phyloP scores from a whole-genome alignment of 2,113 vertebrate species.

The Rhinolophus sinicus region DNA sequence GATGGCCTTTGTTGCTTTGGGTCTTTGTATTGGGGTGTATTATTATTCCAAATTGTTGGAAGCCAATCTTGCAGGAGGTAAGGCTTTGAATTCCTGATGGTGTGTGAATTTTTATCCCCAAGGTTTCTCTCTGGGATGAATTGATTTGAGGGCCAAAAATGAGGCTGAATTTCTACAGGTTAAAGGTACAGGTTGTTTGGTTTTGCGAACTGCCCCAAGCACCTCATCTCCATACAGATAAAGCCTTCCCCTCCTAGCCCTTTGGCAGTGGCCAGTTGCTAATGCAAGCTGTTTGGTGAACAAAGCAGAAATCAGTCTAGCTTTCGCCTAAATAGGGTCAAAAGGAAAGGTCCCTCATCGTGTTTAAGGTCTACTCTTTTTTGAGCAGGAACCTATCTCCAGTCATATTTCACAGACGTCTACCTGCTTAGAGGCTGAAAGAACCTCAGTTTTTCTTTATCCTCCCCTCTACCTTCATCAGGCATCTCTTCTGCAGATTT shows the following conservation, averaged over 20 bases:
- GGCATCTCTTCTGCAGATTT: slow-evolving; percentile 8
- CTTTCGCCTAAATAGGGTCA: slow-evolving; percentile 65
- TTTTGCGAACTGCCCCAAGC: slow-evolving; percentile 60
- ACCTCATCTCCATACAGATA: slow-evolving; percentile 73
- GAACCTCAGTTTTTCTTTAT: background rate
- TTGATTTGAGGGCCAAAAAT: slow-evolving; percentile 74
- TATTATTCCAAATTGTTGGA: slow-evolving; percentile 81
- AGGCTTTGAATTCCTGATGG: slow-evolving; percentile 81
- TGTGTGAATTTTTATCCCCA: slow-evolving; percentile 79
- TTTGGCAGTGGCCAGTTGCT: slow-evolving; percentile 71
- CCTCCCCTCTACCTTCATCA: background rate
- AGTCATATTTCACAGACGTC: slow-evolving; percentile 7
- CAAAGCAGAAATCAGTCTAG: slow-evolving; percentile 71
- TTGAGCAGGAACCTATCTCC: background rate
- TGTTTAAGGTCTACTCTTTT: slow-evolving; percentile 9
- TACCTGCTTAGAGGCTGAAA: background rate
- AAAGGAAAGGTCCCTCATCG: slow-evolving; percentile 21
- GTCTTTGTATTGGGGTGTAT: slow-evolving; percentile 74
- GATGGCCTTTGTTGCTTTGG: slow-evolving; percentile 75
- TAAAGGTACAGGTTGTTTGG: slow-evolving; percentile 73
- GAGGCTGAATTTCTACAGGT: slow-evolving; percentile 78
- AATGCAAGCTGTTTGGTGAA: slow-evolving; percentile 59
- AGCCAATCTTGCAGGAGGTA: slow-evolving; percentile 76
- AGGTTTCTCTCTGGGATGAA: slow-evolving; percentile 75
- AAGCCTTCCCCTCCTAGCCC: slow-evolving; percentile 62